phyloP scores from a whole-genome alignment of 2,113 vertebrate species.

The Promerops cafer region DNA sequence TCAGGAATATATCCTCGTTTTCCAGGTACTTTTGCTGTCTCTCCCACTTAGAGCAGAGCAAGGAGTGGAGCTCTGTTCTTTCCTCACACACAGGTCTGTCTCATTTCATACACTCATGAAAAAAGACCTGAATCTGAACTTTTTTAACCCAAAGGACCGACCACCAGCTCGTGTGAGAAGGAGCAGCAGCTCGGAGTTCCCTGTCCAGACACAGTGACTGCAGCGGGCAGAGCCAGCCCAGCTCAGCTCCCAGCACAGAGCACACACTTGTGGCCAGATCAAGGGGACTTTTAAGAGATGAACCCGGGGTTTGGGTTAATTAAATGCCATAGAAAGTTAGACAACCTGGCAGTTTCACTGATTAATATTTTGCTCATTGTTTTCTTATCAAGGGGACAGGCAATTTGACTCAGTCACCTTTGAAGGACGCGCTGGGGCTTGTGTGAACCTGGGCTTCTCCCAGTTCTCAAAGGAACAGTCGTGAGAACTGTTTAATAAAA shows the following conservation, averaged over 20 bases:
- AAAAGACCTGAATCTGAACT: neutral
- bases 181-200: neutral
- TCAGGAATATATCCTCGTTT: neutral
- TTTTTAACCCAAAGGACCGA: neutral
- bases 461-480: neutral
- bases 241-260: neutral
- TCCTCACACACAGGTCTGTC: neutral
- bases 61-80: neutral
- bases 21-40: neutral
- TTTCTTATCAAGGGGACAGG: neutral
- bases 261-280: neutral
- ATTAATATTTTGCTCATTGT: neutral
- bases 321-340: neutral
- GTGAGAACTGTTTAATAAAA: neutral
- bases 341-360: neutral
- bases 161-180: neutral
- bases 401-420: neutral
- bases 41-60: accelerated
- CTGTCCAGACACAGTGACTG: accelerated
- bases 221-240: neutral
- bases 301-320: neutral
- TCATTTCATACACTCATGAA: accelerated
- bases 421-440: neutral
- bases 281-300: neutral
- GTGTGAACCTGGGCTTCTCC: neutral